Conservation (phyloP, 2,888 invertebrate species). For the Apomyelois bistriatella region DNA sequence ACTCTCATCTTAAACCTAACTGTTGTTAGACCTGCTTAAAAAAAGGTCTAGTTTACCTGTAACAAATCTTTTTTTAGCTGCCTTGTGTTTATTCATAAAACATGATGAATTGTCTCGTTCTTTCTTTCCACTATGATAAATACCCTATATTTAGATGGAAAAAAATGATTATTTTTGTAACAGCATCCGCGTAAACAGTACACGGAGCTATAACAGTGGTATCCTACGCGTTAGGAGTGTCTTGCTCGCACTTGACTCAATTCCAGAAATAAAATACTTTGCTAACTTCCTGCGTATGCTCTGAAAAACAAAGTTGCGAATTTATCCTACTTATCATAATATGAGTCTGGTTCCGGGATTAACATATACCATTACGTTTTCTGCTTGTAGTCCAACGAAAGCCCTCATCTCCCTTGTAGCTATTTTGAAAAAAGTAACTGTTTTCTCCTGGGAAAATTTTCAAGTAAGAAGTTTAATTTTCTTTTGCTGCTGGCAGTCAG, state of each 20-base stretch:
- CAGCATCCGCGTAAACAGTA: constrained; percentile 9
- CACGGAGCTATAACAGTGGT: constrained; percentile 13
- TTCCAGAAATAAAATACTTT: constrained; percentile 41
- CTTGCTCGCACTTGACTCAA: constrained; percentile 45
- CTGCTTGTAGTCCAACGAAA: no score
- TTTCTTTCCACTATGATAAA: not conserved
- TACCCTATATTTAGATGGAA: not conserved
- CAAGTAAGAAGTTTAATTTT: no score
- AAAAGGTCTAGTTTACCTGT: no score
- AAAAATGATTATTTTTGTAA: not conserved
- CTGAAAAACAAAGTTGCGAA: not conserved
- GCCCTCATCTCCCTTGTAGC: no score
- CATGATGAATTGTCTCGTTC: not conserved
- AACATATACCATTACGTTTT: no score
- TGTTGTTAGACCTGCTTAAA: no score
- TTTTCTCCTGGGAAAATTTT: no score
- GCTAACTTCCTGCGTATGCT: constrained; percentile 15
- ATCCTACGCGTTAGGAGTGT: constrained; percentile 41
- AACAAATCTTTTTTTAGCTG: no score
- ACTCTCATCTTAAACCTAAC: no score
- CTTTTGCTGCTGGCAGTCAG: no score
- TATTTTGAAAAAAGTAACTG: no score
- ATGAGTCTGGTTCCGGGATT: no score
- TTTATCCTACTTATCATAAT: not conserved
- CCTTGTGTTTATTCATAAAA: not conserved